Percentiles rank a stretch among this genome's conserved stretches.
phyloP scores from a whole-genome alignment of 1,140 invertebrate species.

The Zaprionus capensis region DNA sequence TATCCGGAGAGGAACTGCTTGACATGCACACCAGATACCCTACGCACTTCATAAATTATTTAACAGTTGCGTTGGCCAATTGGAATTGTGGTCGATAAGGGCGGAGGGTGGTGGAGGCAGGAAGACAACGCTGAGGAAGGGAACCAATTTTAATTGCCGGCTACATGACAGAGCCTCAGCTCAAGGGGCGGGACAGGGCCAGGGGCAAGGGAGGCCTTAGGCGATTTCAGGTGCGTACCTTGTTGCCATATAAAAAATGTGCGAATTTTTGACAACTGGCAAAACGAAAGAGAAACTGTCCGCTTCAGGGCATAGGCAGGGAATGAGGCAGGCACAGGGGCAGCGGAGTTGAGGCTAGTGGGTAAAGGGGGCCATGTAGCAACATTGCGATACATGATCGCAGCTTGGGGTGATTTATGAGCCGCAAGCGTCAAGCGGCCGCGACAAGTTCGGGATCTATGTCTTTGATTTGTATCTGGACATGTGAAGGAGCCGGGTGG shows the following conservation, averaged over 20 bases:
- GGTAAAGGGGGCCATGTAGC: conserved; percentile 20
- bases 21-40: conserved; percentile 72
- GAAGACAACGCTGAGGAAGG: conserved; percentile 33
- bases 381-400: conserved; percentile 43
- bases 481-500: neutral
- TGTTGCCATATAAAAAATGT: conserved; percentile 53
- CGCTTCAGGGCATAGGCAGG: neutral
- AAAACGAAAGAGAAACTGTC: conserved; percentile 49
- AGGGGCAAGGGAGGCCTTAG: neutral
- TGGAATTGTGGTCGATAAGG: conserved; percentile 5
- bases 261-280: conserved; percentile 78
- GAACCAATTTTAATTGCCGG: conserved; percentile 77
- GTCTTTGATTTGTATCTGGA: conserved; percentile 27
- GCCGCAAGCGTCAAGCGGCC: neutral
- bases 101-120: neutral
- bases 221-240: conserved; percentile 12
- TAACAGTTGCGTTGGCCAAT: conserved; percentile 65
- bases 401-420: conserved; percentile 38
- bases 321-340: too few species aligned
- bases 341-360: too few species aligned
- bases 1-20: conserved; percentile 52
- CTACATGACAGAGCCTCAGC: conserved; percentile 55
- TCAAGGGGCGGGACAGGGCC: neutral
- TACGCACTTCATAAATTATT: conserved; percentile 82
- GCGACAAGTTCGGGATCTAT: conserved; percentile 25